These are phyloP conservation scores for human (Homo sapiens) DNA, from an alignment of 2,113 vertebrate species.

Conservation along the genomic window GRCh38 chr3:2268001-2268500, in stretches of 20 bases:
- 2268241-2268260: background rate
- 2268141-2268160: background rate
- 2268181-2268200: background rate
- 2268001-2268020: background rate
- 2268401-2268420: background rate
- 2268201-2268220: background rate
- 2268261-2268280: background rate
- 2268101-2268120: background rate
- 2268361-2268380: background rate
- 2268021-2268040: background rate
- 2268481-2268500: background rate
- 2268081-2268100: background rate
- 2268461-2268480: background rate
- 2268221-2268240: rapidly evolving
- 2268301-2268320: background rate
- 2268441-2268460: background rate
- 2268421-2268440: background rate
- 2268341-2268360: background rate
- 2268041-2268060: background rate
- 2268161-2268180: too few relatives aligned
- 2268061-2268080: background rate
- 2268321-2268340: background rate
- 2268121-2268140: background rate
- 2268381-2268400: background rate
- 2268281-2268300: background rate